phyloP scores from a whole-genome alignment of 2,888 invertebrate genomes.

The Copidosoma aretas region DNA sequence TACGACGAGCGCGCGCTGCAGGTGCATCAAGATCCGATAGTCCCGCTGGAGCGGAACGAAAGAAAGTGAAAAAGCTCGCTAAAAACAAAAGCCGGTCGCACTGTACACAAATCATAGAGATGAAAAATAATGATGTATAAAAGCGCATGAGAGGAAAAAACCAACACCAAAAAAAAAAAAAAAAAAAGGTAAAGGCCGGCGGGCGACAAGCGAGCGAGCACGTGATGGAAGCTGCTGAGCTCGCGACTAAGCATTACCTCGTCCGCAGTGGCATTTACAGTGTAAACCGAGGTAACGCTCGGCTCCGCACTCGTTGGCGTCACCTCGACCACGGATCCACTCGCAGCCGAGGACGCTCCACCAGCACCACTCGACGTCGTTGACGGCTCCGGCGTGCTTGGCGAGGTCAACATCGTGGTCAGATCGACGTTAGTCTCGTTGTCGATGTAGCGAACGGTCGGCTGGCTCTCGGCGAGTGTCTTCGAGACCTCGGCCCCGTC shows the following conservation, averaged over 20 bases:
- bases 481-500: conserved; percentile 12
- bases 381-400: conserved; percentile 24
- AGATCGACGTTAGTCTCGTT: conserved; percentile 29
- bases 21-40: conserved; percentile 2
- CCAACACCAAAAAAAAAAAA: no score
- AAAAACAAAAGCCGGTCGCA: conserved; percentile 26
- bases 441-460: conserved; percentile 24
- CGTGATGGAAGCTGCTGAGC: conserved; percentile 37
- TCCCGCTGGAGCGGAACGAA: not conserved
- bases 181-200: conserved; percentile 4
- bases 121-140: no score
- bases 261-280: conserved; percentile 54
- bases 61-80: conserved; percentile 23
- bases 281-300: conserved; percentile 49
- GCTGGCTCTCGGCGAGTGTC: not conserved
- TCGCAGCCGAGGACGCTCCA: conserved; percentile 1
- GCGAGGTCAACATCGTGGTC: conserved; percentile 9
- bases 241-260: conserved; percentile 60
- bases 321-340: conserved; percentile 4
- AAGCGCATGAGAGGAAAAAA: no score
- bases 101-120: conserved; percentile 34
- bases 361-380: not conserved
- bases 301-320: conserved; percentile 42
- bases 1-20: not conserved
- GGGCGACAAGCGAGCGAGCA: conserved; percentile 36